Evolutionary conservation across 2,113 vertebrate genomes (phyloP).

Genomic region (Glaucidium brasilianum): DNA sequence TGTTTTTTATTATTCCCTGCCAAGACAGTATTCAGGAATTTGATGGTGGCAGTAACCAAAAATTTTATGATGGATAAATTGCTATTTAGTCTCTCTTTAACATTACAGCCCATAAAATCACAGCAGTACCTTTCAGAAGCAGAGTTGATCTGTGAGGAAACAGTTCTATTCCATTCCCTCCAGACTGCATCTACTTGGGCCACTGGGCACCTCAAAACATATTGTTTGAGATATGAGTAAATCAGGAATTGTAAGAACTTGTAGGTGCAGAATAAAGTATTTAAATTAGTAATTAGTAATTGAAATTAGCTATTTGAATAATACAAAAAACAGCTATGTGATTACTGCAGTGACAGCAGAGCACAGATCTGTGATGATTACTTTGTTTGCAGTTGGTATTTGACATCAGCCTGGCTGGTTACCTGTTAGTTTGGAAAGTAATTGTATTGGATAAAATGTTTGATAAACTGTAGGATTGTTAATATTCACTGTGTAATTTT

Average conservation of each 20-base stretch:
- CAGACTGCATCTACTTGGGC: constrained; percentile 6
- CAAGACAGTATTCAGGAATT: not conserved
- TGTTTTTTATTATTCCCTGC: not conserved
- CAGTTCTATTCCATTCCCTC: not conserved
- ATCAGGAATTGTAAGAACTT: not conserved
- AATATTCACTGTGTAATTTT: not conserved
- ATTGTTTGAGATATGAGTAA: not conserved
- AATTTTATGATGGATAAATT: not conserved
- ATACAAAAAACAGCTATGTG: not conserved
- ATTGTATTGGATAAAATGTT: not conserved
- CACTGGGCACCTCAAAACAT: not conserved
- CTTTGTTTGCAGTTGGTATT: not conserved
- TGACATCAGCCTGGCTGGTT: not conserved
- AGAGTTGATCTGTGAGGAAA: constrained; percentile 22
- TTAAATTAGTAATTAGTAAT: not conserved
- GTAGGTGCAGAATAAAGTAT: not conserved
- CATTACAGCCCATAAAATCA: not conserved
- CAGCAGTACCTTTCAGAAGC: constrained; percentile 12
- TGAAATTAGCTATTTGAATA: not conserved
- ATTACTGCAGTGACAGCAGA: not conserved
- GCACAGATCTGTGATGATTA: not conserved
- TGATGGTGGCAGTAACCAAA: not conserved
- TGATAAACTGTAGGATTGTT: not conserved
- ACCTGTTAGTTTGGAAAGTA: not conserved
- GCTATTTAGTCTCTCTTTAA: not conserved